Evolutionary conservation across 37 sponge, comb jelly and placozoan genomes (phyloP).

Genomic region (Eunapius fragilis): DNA sequence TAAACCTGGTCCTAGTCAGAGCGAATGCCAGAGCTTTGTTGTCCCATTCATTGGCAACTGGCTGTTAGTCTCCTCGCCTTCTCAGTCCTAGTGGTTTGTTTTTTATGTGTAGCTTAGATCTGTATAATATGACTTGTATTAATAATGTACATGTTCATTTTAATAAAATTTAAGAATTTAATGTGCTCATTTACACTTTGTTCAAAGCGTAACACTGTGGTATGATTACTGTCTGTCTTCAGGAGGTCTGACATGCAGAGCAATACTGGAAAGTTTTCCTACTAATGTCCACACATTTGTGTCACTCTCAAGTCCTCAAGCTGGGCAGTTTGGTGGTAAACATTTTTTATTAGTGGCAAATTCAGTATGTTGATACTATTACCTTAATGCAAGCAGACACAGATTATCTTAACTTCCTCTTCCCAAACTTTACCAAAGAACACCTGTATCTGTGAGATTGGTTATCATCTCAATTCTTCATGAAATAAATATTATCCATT

Average conservation of each 20-base stretch:
- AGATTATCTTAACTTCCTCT: slow-evolving; percentile 52
- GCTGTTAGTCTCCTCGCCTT: too few species aligned
- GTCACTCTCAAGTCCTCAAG: slow-evolving; percentile 81
- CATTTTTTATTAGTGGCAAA: not conserved
- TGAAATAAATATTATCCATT: not conserved
- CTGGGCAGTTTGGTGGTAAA: slow-evolving; percentile 91
- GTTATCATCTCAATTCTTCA: not conserved
- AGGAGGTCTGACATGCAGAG: slow-evolving; percentile 87
- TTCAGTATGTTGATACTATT: not conserved
- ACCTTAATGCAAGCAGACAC: slow-evolving; percentile 36
- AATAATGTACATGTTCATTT: too few species aligned
- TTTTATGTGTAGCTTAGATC: too few species aligned
- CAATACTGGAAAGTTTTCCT: slow-evolving; percentile 60
- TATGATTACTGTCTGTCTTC: too few species aligned
- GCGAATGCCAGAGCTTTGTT: too few species aligned
- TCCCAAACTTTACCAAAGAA: slow-evolving; percentile 69
- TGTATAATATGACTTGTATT: too few species aligned
- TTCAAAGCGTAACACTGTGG: too few species aligned
- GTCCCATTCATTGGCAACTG: too few species aligned
- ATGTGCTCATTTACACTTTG: too few species aligned
- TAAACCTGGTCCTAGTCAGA: too few species aligned
- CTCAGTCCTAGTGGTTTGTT: too few species aligned
- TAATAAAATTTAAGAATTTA: too few species aligned
- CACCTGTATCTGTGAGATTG: slow-evolving; percentile 61
- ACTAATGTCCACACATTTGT: slow-evolving; percentile 83